These are phyloP conservation scores for Gobio gobio DNA, from an alignment of 2,113 vertebrate genomes.

Conservation along the genomic window DNA sequence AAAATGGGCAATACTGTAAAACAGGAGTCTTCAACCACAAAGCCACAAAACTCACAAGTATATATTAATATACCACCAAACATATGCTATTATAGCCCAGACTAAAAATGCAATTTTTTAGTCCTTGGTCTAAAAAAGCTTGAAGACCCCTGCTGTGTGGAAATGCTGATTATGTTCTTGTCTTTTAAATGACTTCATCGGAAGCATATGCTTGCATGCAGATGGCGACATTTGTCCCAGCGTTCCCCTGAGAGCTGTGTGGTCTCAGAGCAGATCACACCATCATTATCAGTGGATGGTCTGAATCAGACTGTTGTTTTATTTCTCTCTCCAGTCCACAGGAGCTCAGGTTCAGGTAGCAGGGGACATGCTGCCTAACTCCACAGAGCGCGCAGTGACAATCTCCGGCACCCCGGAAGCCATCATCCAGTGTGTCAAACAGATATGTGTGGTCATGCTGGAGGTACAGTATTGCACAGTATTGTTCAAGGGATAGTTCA, in stretches of 20 bases:
- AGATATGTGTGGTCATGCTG: constrained; percentile 99
- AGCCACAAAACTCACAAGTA: not conserved
- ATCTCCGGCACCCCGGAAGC: constrained; percentile 98
- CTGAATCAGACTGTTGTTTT: constrained; percentile 35
- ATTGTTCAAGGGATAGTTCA: not conserved
- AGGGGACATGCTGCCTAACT: constrained; percentile 98
- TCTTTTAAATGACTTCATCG: not conserved
- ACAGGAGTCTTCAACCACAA: not conserved
- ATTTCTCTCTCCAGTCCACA: constrained; percentile 85
- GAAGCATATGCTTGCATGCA: constrained; percentile 6
- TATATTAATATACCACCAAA: not conserved
- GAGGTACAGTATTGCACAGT: constrained; percentile 84
- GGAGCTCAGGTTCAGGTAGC: constrained; percentile 98
- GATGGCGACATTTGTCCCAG: constrained; percentile 23
- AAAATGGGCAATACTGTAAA: not conserved
- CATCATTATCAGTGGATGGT: not conserved
- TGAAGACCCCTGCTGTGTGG: not conserved
- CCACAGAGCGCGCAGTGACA: constrained; percentile 96
- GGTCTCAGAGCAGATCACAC: constrained; percentile 17
- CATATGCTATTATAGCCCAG: not conserved
- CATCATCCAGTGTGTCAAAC: constrained; percentile 98
- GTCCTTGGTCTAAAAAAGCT: not conserved
- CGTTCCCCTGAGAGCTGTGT: constrained; percentile 27
- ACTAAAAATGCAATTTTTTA: not conserved
- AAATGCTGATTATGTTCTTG: not conserved